Base-by-base conservation (phyloP, 2,113 vertebrate species). In the Mixornis gularis region DNA sequence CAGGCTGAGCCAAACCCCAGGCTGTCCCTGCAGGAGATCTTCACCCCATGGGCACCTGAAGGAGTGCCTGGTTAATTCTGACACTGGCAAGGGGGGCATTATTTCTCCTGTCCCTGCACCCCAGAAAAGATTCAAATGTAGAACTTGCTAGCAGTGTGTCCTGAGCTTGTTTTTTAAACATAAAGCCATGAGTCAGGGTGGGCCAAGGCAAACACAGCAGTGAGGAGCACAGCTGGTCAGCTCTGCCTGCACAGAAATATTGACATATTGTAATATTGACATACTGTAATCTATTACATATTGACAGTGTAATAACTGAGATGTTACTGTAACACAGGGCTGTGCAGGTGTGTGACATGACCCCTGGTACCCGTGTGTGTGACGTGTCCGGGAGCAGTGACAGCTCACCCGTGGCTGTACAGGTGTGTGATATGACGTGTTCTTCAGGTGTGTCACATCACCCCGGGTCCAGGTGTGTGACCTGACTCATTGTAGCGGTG, bases 251-350 rank as follows among this genome's bases (percentile, higher is more conserved):
- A 20, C 24, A 13, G 46, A 13, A 48, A 48, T 7, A 34, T 6
- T 40, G 46, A 12, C 29, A 21, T 4, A 8, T 21, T 27, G 74
- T 24, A 63, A 52, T 3, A 10, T 3, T 26, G 22, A 34, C 32
- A 49, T 22, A 10, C 2, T 30, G 34, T 62, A 27, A 80, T 68
- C 29, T 66, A 26, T 26, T 26, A 4, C 62, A 36, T 12, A 32
- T 2, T 25, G 15, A 5, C 19, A 34, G 0, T 7, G 34, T 4
- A 8, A 16, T 44, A 12, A 36, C 32, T 20, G 43, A 7, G 9
- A 3, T 5, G 16, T 25, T 36, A 10, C 24, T 38, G 6, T 8
- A 13, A 9, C 51, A 13, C 19, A 1, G 59, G 24, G 34, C 69
- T 18, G 20, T 21, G 30, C 65, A 12, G 48, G 40, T 24, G 46